Conservation (phyloP, 2,888 invertebrate genomes). For the Tenthredo mesomela region DNA sequence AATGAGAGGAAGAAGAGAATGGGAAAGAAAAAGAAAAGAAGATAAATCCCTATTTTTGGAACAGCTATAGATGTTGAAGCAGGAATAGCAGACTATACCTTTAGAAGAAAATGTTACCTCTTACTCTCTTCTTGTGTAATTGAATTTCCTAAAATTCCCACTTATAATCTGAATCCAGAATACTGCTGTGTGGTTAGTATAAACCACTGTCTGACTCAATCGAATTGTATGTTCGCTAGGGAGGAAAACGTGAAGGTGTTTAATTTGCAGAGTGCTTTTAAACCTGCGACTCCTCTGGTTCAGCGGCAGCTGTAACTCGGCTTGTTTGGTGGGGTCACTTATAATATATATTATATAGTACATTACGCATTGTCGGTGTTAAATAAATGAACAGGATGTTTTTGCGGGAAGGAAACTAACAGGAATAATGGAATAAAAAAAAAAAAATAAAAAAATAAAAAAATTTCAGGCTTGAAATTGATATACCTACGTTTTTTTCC, state of each 20-base stretch:
- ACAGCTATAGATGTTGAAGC: neutral
- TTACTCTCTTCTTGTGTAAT: neutral
- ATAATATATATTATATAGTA: neutral
- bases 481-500: neutral
- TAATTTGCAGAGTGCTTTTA: conserved; percentile 33
- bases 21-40: neutral
- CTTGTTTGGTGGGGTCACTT: too few species aligned
- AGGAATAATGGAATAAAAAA: neutral
- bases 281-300: neutral
- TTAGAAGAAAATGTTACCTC: neutral
- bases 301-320: neutral
- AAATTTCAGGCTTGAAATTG: neutral
- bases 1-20: neutral
- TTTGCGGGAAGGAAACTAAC: neutral
- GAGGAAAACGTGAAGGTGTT: neutral
- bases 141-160: neutral
- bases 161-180: neutral
- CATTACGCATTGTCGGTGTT: neutral
- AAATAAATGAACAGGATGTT: neutral
- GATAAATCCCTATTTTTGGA: neutral
- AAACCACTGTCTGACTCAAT: conserved; percentile 15
- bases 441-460: neutral
- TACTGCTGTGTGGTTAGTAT: neutral
- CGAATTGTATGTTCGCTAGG: neutral
- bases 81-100: neutral